Evolutionary conservation across 2,888 invertebrate species (phyloP), one percentile per base, ranked within the genome.

Genomic region (Arrhopalites spinosus): DNA sequence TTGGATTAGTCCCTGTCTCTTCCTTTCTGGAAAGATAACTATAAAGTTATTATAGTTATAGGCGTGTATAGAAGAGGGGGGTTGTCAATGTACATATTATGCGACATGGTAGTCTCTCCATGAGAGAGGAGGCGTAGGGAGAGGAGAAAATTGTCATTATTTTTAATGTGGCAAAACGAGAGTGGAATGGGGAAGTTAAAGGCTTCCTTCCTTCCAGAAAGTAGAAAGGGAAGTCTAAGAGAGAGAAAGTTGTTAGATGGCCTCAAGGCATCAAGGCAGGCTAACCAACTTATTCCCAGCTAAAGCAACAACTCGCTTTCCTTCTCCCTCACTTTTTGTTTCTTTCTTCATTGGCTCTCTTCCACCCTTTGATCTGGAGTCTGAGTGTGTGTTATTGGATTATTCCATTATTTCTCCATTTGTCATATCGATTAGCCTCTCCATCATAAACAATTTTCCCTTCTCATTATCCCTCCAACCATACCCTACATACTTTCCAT

Each of bases 131-230:
- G 30, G 50, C 27, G 27, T 43, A 43, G 50, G 43, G 30, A 67
- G 23, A n/a, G 45, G n/a, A 68, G 50, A 50, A 68, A 68, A 68
- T 68, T 29, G 68, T 47, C 68, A 50, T 68, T 68, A 68, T 68
- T 68, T 68, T 68, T 50, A 68, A 68, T 68, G 68, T 50, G 50
- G 27, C 50, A 50, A n/a, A n/a, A 68, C 68, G 50, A 68, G 68
- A 68, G 8, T 68, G 50, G 50, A 68, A 68, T 50, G 27, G 15
- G 25, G 23, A 50, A 23, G 23, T 45, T 68, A 45, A 68, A 29
- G 23, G 50, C 63, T 8, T 63, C 30, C 23, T 17, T 27, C 30
- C 30, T 63, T n/a, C n/a, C n/a, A n/a, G 11, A 11, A 36, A 59
- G 1, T 5, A 15, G 59, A 59, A 23, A 59, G 27, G 25, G 25